Evolutionary conservation across 1,140 invertebrate species (phyloP), one percentile per base, ranked within the genome.

Genomic region (Stegodyphus mimosarum): DNA sequence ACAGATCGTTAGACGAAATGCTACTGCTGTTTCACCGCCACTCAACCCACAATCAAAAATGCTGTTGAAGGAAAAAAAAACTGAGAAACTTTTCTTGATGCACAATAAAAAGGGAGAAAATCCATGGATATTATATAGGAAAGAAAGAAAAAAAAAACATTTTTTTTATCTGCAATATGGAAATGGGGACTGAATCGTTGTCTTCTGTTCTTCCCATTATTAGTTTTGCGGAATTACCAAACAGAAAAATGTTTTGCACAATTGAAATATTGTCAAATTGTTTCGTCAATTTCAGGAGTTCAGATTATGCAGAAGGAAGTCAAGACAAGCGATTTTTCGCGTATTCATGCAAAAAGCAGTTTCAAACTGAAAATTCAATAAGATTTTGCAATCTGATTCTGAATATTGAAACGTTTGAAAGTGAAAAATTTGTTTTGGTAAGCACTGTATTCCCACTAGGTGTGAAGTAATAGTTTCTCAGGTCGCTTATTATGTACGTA

Each of bases 11-110:
- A 83, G 80, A 74, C 66, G 60, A 71, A 74, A 72, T 73, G 53
- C 79, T 83, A 64, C 71, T 51, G 60, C 80, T 66, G 71, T 66
- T 83, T 83, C 71, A 66, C 60, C 52, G 50, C 55, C 71, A 63
- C 69, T 83, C 71, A 83, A 83, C 80, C 80, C 53, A 51, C 80
- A 83, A 83, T 83, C 80, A 83, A 83, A 83, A 83, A 83, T 66
- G 80, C 60, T 83, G 80, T 60, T 72, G 10, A 49, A 70, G 66
- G 49, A 50, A 69, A 81, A 78, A 78, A 78, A 78, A 74, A 52
- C 17, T 9, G 69, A 64, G 55, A 49, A 83, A 83, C 51, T 66
- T 74, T 18, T 83, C 71, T 83, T 66, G 69, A 74, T 64, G 71
- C 66, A 83, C 11, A 74, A 74, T 52, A 50, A 52, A 83, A 83